Conservation (phyloP, 2,888 invertebrate species). For the Ophion ventricosus region DNA sequence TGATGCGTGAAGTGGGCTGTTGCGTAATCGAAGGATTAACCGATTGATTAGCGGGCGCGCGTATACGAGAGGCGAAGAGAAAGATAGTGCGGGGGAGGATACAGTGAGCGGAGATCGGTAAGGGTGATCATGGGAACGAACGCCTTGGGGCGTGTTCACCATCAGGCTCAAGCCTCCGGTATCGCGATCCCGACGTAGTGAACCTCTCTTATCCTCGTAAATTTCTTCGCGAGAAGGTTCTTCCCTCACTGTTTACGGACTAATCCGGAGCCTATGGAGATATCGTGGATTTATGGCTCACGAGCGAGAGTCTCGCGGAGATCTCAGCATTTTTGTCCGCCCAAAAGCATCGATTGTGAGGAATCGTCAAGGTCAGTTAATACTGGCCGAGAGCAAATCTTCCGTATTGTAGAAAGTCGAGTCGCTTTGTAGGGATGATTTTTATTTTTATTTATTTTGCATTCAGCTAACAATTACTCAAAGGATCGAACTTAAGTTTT, state of each 20-base stretch:
- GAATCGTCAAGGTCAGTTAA: slow-evolving; percentile 1
- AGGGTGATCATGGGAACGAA: slow-evolving; percentile 60
- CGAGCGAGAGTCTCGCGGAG: slow-evolving; percentile 36
- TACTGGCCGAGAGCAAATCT: slow-evolving; percentile 3
- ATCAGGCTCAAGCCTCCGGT: slow-evolving; percentile 56
- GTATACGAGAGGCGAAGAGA: slow-evolving; percentile 20
- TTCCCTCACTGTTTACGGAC: slow-evolving; percentile 36
- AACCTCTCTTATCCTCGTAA: slow-evolving; percentile 63
- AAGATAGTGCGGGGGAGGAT: slow-evolving; percentile 23
- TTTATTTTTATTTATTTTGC: no score
- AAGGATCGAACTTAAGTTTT: no score
- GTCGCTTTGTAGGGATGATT: background rate
- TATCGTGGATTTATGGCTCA: slow-evolving; percentile 62
- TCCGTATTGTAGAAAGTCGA: background rate
- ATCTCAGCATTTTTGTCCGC: slow-evolving; percentile 37
- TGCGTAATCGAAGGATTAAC: slow-evolving; percentile 62
- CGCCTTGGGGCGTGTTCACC: slow-evolving; percentile 61
- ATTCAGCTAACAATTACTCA: background rate
- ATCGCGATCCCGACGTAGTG: slow-evolving; percentile 54
- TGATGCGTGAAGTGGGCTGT: slow-evolving; percentile 8
- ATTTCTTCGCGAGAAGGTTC: slow-evolving; percentile 57
- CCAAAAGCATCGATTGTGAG: slow-evolving; percentile 26
- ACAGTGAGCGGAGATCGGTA: slow-evolving; percentile 44
- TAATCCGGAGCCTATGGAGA: slow-evolving; percentile 60
- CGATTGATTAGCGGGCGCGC: slow-evolving; percentile 13